Conservation (phyloP, 2,888 invertebrate species). For the Amblyjoppa proteus region DNA sequence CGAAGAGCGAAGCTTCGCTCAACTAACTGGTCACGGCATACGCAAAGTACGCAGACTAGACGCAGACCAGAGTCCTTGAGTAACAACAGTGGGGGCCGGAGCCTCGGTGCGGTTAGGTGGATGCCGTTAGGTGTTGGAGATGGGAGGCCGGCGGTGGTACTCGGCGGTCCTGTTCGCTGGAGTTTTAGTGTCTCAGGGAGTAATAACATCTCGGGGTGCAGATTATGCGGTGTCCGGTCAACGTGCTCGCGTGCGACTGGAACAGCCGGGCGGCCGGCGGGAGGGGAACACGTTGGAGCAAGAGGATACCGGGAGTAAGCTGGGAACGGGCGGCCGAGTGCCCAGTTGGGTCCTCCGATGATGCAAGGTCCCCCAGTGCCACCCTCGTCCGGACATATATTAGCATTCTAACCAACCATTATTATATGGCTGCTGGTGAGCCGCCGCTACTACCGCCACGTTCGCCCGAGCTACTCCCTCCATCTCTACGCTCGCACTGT, state of each 20-base stretch:
- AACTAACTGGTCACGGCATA: constrained; percentile 47
- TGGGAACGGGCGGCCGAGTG: constrained; percentile 76
- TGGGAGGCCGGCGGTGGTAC: constrained; percentile 49
- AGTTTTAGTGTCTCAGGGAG: constrained; percentile 84
- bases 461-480: constrained; percentile 78
- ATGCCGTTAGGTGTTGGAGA: constrained; percentile 59
- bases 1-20: constrained; percentile 58
- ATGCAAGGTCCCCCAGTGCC: constrained; percentile 84
- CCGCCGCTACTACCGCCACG: constrained; percentile 81
- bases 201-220: constrained; percentile 84
- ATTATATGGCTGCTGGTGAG: constrained; percentile 84
- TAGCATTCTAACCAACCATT: constrained; percentile 85
- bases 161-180: constrained; percentile 69
- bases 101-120: constrained; percentile 58
- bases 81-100: constrained; percentile 52
- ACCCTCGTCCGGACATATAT: constrained; percentile 84
- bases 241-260: constrained; percentile 52
- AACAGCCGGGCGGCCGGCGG: constrained; percentile 46
- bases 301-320: constrained; percentile 48
- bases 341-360: constrained; percentile 84
- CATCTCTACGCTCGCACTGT: constrained; percentile 72
- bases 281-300: constrained; percentile 57
- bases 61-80: constrained; percentile 37
- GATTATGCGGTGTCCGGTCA: constrained; percentile 84
- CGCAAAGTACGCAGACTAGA: constrained; percentile 56